phyloP scores from a whole-genome alignment of 2,888 invertebrate species.

The Cephalotes varians region DNA sequence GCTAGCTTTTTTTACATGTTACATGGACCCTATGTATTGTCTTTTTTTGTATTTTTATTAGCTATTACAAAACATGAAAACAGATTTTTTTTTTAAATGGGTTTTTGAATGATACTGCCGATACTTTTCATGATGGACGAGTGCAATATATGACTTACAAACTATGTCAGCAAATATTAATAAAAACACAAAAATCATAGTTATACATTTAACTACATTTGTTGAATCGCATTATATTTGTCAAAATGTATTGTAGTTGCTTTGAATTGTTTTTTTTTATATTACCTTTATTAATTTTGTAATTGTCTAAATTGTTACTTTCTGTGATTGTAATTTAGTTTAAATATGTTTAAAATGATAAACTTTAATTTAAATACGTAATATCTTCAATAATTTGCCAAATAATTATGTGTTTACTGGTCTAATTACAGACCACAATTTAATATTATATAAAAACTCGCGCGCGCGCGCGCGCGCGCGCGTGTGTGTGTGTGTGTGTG shows the following conservation, averaged over 20 bases:
- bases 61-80: conserved; percentile 22
- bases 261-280: background rate
- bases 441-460: conserved; percentile 4
- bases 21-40: background rate
- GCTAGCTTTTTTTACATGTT: conserved; percentile 19
- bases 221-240: background rate
- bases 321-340: background rate
- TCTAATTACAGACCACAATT: background rate
- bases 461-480: no score
- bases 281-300: background rate
- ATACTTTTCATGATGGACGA: background rate
- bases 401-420: background rate
- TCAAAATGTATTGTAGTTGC: background rate
- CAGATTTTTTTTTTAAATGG: background rate
- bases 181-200: background rate
- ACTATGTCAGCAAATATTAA: background rate
- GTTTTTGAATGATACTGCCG: background rate
- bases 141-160: background rate
- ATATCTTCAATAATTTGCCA: conserved; percentile 6
- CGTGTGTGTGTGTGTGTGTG: no score
- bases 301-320: background rate
- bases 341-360: background rate
- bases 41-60: conserved; percentile 31
- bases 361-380: conserved; percentile 1
- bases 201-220: background rate